These are phyloP conservation scores for Oreocharis arfaki DNA, from an alignment of 2,113 vertebrate genomes.

Conservation along the genomic window DNA sequence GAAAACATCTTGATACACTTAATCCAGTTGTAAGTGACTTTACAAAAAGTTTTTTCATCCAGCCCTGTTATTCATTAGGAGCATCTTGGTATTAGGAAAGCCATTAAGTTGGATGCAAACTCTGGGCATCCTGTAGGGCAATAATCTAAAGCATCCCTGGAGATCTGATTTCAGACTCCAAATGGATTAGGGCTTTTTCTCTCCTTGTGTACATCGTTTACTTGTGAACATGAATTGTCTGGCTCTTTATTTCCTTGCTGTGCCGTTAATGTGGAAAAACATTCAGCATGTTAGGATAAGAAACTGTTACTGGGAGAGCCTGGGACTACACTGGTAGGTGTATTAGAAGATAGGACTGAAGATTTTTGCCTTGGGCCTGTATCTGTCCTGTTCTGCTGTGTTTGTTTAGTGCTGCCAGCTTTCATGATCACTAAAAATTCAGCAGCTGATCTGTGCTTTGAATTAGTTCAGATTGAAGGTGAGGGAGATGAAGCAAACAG, in stretches of 20 bases:
- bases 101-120: not conserved
- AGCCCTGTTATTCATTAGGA: not conserved
- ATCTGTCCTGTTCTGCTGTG: not conserved
- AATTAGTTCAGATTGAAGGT: not conserved
- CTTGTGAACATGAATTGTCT: not conserved
- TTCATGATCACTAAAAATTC: not conserved
- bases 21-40: slow-evolving; percentile 10
- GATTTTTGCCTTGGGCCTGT: not conserved
- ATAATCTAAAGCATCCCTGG: not conserved
- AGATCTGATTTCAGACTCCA: not conserved
- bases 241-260: not conserved
- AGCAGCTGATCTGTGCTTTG: not conserved
- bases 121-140: not conserved
- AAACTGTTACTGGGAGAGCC: not conserved
- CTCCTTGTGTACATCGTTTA: not conserved
- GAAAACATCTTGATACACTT: slow-evolving; percentile 1
- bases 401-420: not conserved
- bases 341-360: not conserved
- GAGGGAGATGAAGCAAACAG: not conserved
- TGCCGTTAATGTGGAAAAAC: not conserved
- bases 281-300: not conserved
- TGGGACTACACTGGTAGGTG: not conserved
- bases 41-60: not conserved
- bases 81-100: not conserved
- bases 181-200: not conserved